phyloP scores from a whole-genome alignment of 2,888 invertebrate species.

The Drosophila flavopinicola region DNA sequence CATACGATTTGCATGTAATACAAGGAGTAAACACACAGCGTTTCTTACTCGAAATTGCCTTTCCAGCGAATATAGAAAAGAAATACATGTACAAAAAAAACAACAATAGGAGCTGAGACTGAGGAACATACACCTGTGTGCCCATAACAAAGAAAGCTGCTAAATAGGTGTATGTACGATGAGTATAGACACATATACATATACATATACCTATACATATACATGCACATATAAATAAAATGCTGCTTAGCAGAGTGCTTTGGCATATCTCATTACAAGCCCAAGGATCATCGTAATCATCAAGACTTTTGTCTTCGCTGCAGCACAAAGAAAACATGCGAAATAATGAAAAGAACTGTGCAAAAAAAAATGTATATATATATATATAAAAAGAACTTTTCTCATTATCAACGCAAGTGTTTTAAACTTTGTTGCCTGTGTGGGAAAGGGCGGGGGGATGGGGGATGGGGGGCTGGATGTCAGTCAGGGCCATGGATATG shows the following conservation, averaged over 20 bases:
- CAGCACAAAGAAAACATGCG: slow-evolving; percentile 44
- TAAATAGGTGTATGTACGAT: not conserved
- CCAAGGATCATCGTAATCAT: slow-evolving; percentile 66
- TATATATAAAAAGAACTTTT: slow-evolving; percentile 56
- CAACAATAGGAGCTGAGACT: slow-evolving; percentile 8
- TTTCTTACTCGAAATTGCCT: slow-evolving; percentile 9
- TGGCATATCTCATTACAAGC: slow-evolving; percentile 68
- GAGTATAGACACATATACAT: not conserved
- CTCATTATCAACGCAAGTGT: slow-evolving; percentile 74
- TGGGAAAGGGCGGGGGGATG: not conserved
- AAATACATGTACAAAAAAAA: not conserved
- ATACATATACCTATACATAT: not conserved
- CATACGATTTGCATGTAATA: not conserved
- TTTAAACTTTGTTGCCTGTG: slow-evolving; percentile 45
- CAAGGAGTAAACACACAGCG: not conserved
- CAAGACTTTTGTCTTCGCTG: slow-evolving; percentile 54
- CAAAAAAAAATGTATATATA: too few relatives aligned
- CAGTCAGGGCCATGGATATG: slow-evolving; percentile 55
- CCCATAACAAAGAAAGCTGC: slow-evolving; percentile 41
- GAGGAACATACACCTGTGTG: slow-evolving; percentile 30
- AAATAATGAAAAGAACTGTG: slow-evolving; percentile 43
- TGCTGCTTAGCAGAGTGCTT: slow-evolving; percentile 61
- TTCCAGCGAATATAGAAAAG: slow-evolving; percentile 20
- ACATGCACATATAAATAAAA: slow-evolving; percentile 14
- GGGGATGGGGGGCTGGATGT: slow-evolving; percentile 5